These are phyloP conservation scores for Bombyx huttoni DNA, from an alignment of 2,888 invertebrate species.

Conservation along the genomic window DNA sequence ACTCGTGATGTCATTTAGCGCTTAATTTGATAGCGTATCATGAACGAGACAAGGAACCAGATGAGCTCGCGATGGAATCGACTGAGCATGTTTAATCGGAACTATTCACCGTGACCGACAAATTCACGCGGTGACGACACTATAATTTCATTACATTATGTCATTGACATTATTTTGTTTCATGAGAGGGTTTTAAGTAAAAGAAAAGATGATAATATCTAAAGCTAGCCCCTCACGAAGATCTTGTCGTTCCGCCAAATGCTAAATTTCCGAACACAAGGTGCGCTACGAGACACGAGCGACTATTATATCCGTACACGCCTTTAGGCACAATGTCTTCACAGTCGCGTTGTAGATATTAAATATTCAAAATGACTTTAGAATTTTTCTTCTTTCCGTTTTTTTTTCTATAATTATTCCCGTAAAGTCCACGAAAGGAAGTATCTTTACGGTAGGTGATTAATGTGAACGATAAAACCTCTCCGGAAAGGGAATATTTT, in stretches of 20 bases:
- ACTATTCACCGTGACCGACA: slow-evolving; percentile 6
- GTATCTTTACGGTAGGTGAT: slow-evolving; percentile 17
- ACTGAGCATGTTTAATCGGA: slow-evolving; percentile 15
- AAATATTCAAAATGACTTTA: neutral
- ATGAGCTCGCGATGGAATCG: slow-evolving; percentile 21
- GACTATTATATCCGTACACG: neutral
- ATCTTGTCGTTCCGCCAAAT: slow-evolving; percentile 29
- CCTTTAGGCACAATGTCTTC: neutral
- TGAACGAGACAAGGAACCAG: slow-evolving; percentile 24
- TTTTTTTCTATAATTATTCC: neutral
- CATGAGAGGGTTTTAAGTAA: slow-evolving; percentile 17
- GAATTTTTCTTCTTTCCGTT: too few relatives aligned
- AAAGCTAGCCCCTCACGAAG: slow-evolving; percentile 28
- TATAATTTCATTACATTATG: neutral
- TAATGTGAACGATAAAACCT: slow-evolving; percentile 27
- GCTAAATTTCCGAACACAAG: slow-evolving; percentile 8
- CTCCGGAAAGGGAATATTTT: slow-evolving; percentile 24
- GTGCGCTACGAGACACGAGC: neutral
- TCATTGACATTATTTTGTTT: slow-evolving; percentile 9
- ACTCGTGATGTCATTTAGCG: slow-evolving; percentile 43
- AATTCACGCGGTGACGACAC: neutral
- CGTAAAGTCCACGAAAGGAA: neutral
- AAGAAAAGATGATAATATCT: slow-evolving; percentile 39
- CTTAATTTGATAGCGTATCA: slow-evolving; percentile 39
- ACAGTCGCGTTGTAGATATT: neutral